Conservation (phyloP, 2,113 vertebrate genomes). For the Ivindomyrus marchei region DNA sequence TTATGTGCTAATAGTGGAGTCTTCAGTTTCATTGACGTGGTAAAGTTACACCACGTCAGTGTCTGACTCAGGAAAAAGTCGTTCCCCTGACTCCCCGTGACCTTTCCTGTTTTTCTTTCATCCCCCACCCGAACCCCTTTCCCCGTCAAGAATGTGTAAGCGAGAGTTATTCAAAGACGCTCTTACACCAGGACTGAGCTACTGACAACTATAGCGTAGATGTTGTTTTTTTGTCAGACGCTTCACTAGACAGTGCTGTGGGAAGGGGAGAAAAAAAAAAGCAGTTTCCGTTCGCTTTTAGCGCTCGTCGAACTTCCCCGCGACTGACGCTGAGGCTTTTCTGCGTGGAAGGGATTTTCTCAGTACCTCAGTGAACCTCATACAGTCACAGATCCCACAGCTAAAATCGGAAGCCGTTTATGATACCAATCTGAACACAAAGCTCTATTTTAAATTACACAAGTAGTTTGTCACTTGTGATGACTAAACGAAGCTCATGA, state of each 20-base stretch:
- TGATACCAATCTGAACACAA: background rate
- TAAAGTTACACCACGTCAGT: constrained; percentile 56
- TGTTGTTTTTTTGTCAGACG: background rate
- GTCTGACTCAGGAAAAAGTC: constrained; percentile 65
- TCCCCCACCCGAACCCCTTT: constrained; percentile 41
- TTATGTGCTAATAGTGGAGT: constrained; percentile 47
- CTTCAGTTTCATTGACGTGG: constrained; percentile 52
- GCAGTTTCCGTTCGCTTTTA: background rate
- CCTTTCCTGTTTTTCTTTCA: constrained; percentile 46
- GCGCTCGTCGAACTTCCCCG: background rate
- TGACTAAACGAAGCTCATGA: background rate
- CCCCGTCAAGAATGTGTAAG: constrained; percentile 47
- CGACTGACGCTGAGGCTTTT: background rate
- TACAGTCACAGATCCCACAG: background rate
- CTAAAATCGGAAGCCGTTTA: background rate
- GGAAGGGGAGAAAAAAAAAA: background rate
- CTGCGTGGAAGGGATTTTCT: background rate
- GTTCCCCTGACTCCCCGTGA: constrained; percentile 67
- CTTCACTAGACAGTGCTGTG: background rate
- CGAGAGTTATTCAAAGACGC: constrained; percentile 57
- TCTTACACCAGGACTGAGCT: constrained; percentile 51
- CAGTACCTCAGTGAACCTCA: background rate
- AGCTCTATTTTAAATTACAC: background rate
- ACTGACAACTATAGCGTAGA: constrained; percentile 31
- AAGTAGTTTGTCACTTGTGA: background rate